These are phyloP conservation scores for Corythoichthys intestinalis DNA, from an alignment of 2,113 vertebrate genomes.

Conservation along the genomic window DNA sequence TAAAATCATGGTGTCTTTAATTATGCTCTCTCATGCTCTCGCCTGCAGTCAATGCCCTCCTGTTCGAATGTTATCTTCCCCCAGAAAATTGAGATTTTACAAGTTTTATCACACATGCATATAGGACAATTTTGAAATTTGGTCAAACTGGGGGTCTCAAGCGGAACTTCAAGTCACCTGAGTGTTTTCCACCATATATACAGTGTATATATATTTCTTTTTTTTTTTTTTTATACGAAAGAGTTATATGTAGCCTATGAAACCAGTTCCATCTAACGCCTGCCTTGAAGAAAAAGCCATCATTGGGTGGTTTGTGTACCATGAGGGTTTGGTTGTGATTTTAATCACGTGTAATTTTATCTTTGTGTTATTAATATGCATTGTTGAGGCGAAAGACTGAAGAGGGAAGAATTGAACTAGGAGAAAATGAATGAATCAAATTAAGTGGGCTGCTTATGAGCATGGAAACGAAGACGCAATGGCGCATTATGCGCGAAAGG, in stretches of 20 bases:
- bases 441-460: slow-evolving; percentile 35
- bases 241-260: slow-evolving; percentile 35
- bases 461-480: slow-evolving; percentile 48
- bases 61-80: no score
- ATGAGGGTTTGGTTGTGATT: slow-evolving; percentile 39
- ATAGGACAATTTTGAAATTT: no score
- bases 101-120: no score
- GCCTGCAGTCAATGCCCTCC: no score
- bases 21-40: no score
- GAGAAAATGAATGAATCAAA: slow-evolving; percentile 60
- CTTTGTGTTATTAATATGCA: slow-evolving; percentile 60
- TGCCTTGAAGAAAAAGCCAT: slow-evolving; percentile 45
- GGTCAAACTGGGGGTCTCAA: no score
- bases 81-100: no score
- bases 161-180: no score
- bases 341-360: slow-evolving; percentile 63
- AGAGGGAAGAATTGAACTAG: slow-evolving; percentile 41
- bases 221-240: no score
- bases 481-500: slow-evolving; percentile 38
- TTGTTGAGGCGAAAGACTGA: slow-evolving; percentile 39
- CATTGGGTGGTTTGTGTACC: slow-evolving; percentile 26
- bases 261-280: slow-evolving; percentile 49
- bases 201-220: no score
- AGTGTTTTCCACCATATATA: no score
- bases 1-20: no score